phyloP scores from a whole-genome alignment of 92 coral and sea anemone species.

The Desmophyllum pertusum region DNA sequence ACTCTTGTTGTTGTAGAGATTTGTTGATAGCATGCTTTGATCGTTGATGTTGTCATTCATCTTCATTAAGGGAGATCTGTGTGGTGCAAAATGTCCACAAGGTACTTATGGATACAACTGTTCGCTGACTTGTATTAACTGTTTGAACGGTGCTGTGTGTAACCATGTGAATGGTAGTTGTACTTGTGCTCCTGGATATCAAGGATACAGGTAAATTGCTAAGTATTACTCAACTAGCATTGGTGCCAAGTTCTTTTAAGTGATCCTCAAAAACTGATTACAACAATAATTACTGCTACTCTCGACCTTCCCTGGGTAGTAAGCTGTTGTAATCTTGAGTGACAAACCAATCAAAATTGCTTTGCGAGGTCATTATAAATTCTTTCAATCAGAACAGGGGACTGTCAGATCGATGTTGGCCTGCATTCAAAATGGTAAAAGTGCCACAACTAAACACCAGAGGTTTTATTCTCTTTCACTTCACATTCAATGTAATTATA shows the following conservation, averaged over 20 bases:
- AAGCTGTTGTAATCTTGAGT: too few species aligned
- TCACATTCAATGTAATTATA: too few species aligned
- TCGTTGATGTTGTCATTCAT: background rate
- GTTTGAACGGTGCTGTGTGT: constrained; percentile 88
- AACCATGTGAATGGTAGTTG: constrained; percentile 86
- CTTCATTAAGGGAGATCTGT: constrained; percentile 71
- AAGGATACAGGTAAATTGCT: constrained; percentile 69
- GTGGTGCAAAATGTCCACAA: constrained; percentile 75
- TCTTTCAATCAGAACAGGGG: background rate
- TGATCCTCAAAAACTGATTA: background rate
- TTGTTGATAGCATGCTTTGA: too few species aligned
- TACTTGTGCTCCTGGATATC: constrained; percentile 81
- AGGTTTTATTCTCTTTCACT: background rate
- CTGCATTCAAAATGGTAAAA: too few species aligned
- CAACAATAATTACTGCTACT: background rate
- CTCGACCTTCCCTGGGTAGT: background rate
- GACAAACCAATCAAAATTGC: too few species aligned
- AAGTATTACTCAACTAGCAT: background rate
- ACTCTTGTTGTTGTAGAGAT: background rate
- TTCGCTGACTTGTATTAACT: constrained; percentile 65
- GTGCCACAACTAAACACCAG: background rate
- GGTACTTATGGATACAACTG: constrained; percentile 86
- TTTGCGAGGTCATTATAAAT: background rate
- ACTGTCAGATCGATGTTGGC: too few species aligned
- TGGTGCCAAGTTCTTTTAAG: background rate